Conservation (phyloP, 92 coral and sea anemone species). For the Nematostella vectensis region DNA sequence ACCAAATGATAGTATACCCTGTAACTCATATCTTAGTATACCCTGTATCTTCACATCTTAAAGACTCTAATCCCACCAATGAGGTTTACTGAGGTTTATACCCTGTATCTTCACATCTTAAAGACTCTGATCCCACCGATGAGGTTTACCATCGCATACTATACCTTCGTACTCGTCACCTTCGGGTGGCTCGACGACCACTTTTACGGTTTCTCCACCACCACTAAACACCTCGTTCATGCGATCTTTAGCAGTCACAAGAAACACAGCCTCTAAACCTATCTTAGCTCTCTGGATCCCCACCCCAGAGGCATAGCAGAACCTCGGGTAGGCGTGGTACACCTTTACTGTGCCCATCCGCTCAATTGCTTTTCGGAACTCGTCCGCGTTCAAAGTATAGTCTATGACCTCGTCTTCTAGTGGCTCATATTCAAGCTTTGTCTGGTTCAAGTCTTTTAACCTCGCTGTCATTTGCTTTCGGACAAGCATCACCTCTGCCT, state of each 20-base stretch:
- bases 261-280: constrained; percentile 89
- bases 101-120: too few relatives aligned
- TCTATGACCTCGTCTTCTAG: constrained; percentile 86
- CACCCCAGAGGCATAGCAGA: constrained; percentile 82
- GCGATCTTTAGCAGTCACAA: constrained; percentile 82
- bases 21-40: too few relatives aligned
- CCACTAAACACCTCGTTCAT: constrained; percentile 80
- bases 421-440: constrained; percentile 69
- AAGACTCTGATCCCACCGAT: too few relatives aligned
- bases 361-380: constrained; percentile 73
- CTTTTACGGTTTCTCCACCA: constrained; percentile 71
- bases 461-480: constrained; percentile 86
- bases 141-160: too few relatives aligned
- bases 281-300: constrained; percentile 90
- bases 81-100: too few relatives aligned
- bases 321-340: constrained; percentile 77
- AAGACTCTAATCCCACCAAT: too few relatives aligned
- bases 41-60: too few relatives aligned
- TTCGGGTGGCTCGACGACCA: constrained; percentile 77
- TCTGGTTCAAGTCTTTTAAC: constrained; percentile 64
- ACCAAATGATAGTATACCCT: too few relatives aligned
- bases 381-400: constrained; percentile 70
- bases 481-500: constrained; percentile 92
- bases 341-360: constrained; percentile 65
- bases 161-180: constrained; percentile 51